phyloP scores from a whole-genome alignment of 1,140 invertebrate species.

The Lasaia peninsularis region DNA sequence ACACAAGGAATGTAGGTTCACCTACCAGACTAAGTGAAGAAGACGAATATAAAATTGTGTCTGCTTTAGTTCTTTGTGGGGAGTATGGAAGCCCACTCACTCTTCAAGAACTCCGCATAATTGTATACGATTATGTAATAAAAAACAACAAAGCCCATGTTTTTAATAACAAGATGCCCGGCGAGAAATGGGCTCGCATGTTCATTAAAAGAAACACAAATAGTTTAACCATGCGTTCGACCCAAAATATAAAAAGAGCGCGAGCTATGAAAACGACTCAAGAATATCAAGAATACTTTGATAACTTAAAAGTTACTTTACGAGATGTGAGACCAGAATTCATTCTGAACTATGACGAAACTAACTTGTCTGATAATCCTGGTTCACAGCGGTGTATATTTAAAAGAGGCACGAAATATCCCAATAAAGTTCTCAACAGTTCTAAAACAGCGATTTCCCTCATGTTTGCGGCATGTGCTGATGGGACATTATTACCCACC shows the following conservation, averaged over 20 bases:
- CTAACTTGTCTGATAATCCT: neutral
- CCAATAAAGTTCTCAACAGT: neutral
- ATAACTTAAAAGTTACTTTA: neutral
- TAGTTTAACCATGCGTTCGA: neutral
- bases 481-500: neutral
- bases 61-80: neutral
- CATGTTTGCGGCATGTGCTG: neutral
- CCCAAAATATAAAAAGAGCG: neutral
- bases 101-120: neutral
- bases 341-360: constrained; percentile 1
- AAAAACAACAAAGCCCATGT: neutral
- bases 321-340: neutral
- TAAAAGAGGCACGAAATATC: neutral
- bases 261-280: neutral
- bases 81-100: neutral
- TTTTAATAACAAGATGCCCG: neutral
- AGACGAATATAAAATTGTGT: neutral
- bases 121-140: neutral
- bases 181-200: neutral
- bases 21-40: neutral
- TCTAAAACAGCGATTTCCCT: neutral
- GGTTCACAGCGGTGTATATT: neutral
- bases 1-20: neutral
- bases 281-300: neutral
- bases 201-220: neutral